These are phyloP conservation scores for Micropterix aruncella DNA, from an alignment of 2,888 invertebrate species.

Conservation along the genomic window DNA sequence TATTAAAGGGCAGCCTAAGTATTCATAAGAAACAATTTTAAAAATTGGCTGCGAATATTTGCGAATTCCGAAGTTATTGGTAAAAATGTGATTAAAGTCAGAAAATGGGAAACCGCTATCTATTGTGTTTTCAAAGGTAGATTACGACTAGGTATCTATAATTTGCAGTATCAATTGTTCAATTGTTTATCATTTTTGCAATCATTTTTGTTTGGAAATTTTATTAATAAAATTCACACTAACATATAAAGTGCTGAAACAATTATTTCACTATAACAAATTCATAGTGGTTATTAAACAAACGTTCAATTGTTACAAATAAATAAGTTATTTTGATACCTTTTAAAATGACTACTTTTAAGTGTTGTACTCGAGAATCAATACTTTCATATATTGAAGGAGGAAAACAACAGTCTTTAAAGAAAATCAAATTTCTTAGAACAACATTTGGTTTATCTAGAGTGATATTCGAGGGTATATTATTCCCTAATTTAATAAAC, in stretches of 20 bases:
- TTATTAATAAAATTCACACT: neutral
- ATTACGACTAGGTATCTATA: neutral
- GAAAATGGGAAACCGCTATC: slow-evolving; percentile 1
- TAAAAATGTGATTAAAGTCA: too few relatives aligned
- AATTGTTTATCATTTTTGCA: neutral
- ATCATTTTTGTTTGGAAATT: neutral
- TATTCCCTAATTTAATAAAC: neutral
- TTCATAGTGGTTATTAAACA: neutral
- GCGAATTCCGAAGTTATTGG: too few relatives aligned
- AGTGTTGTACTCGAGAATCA: too few relatives aligned
- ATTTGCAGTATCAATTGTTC: neutral
- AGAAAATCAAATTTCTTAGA: neutral
- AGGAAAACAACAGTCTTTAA: neutral
- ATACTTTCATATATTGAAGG: too few relatives aligned
- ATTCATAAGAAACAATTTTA: neutral
- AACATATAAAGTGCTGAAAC: neutral
- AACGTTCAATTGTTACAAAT: too few relatives aligned
- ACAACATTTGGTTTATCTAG: neutral
- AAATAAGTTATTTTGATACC: too few relatives aligned
- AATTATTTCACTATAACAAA: neutral
- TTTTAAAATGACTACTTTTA: too few relatives aligned
- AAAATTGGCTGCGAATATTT: too few relatives aligned
- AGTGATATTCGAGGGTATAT: neutral
- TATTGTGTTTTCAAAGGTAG: neutral
- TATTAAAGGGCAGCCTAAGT: neutral